Evolutionary conservation across 2,888 invertebrate species (phyloP).

Genomic region (Acrobasis repandana): DNA sequence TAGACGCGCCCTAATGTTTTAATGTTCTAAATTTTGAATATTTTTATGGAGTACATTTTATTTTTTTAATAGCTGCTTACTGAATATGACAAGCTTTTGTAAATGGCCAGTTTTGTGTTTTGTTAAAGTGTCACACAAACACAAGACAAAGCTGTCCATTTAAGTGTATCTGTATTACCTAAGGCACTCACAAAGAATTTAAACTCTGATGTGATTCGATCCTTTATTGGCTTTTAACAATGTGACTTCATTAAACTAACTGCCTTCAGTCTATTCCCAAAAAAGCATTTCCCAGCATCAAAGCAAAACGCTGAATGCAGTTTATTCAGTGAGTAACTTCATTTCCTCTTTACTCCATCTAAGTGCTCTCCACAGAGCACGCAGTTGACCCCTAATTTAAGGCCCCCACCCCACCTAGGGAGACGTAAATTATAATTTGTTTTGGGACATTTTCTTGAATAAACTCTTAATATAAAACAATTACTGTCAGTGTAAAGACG

Average conservation of each 20-base stretch:
- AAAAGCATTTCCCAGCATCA: constrained; percentile 42
- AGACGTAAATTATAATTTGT: constrained; percentile 64
- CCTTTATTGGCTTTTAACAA: neutral
- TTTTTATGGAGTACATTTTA: constrained; percentile 24
- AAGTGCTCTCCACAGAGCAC: constrained; percentile 33
- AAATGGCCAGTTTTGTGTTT: no score
- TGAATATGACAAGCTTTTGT: no score
- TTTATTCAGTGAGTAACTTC: constrained; percentile 29
- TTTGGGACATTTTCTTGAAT: constrained; percentile 42
- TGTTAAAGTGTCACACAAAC: no score
- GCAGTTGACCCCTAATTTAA: constrained; percentile 63
- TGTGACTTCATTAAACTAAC: neutral
- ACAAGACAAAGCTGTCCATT: no score
- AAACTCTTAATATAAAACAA: constrained; percentile 38
- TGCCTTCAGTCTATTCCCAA: constrained; percentile 8
- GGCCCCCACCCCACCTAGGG: constrained; percentile 43
- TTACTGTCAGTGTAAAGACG: constrained; percentile 28
- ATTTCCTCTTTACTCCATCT: constrained; percentile 30
- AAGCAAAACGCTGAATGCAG: constrained; percentile 34
- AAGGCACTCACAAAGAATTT: no score
- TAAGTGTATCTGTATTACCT: no score
- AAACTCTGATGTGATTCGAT: no score
- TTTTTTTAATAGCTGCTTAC: neutral
- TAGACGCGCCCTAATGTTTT: constrained; percentile 50
- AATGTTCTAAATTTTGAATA: constrained; percentile 29